phyloP scores from a whole-genome alignment of 2,797 vertebrate genomes.

The Odontamblyopus lacepedii region DNA sequence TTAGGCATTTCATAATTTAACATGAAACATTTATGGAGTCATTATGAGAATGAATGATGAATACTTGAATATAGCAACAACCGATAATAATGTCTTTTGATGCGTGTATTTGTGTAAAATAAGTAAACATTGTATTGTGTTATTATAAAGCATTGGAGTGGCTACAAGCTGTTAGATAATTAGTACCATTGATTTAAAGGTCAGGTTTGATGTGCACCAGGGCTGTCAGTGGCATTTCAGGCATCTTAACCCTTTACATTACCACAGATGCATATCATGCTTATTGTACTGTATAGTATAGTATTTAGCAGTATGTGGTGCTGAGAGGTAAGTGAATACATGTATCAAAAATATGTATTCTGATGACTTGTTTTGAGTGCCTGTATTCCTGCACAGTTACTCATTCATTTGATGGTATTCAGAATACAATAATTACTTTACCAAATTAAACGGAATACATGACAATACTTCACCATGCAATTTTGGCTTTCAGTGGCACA shows the following conservation, averaged over 20 bases:
- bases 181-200: conserved; percentile 5
- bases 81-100: conserved; percentile 1
- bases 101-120: neutral
- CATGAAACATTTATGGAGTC: conserved; percentile 12
- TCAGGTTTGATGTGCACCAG: neutral
- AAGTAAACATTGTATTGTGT: neutral
- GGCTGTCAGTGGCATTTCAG: conserved; percentile 1
- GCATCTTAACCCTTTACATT: conserved; percentile 1
- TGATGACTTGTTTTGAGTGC: too few relatives aligned
- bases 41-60: neutral
- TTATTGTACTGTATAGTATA: too few relatives aligned
- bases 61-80: conserved; percentile 5
- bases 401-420: too few relatives aligned
- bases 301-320: too few relatives aligned
- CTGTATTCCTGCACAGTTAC: too few relatives aligned
- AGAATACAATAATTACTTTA: too few relatives aligned
- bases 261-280: neutral
- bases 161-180: conserved; percentile 5
- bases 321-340: too few relatives aligned
- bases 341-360: too few relatives aligned
- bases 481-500: too few relatives aligned
- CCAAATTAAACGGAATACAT: too few relatives aligned
- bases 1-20: conserved; percentile 2
- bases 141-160: neutral
- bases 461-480: too few relatives aligned